Evolutionary conservation across 1,140 invertebrate species (phyloP), one percentile per base, ranked within the genome.

Genomic region (Lepidotrigona ventralis): DNA sequence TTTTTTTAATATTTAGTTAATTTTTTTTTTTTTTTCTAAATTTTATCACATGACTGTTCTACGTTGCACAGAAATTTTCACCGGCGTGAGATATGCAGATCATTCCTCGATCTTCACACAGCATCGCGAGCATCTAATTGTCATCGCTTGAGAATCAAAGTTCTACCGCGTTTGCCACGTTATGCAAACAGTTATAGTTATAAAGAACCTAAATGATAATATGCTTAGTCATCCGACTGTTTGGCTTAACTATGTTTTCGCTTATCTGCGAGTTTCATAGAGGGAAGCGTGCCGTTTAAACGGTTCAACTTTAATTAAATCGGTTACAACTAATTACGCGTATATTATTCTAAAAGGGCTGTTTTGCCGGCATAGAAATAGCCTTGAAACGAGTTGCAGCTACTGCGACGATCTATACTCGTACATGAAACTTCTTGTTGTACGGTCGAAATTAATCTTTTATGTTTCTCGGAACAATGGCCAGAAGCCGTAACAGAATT

Each of bases 261-360:
- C n/a, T 29, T 21, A 77, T 12, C n/a, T 29, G 56, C 33, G 33
- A 75, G 56, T 85, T 68, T 51, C 53, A 58, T 17, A 75, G 29
- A 58, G 15, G 66, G 58, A 69, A 75, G 4, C 29, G 51, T 68
- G n/a, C 8, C 46, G 2, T 63, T 64, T 76, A 80, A 75, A 86
- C 15, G 33, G n/a, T 53, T 69, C 26, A 81, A 81, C 19, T 85
- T 86, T 86, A 81, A 86, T 85, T 85, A 80, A 86, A 85, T 56
- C 39, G 54, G 54, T 79, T 79, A 78, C 54, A 78, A 77, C 54
- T 33, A 79, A 73, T 84, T 80, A 73, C 54, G 63, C 58, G 19
- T 84, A 79, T 79, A 79, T 85, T 84, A 71, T 69, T 75, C 46
- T 19, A 19, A 68, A 56, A 54, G 9, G n/a, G 60, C n/a, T 29